A percentile compares a stretch with the other conserved stretches of the same genome.
Evolutionary conservation across 2,888 invertebrate genomes (phyloP).

Genomic region (Brachynemurus nebulosus): DNA sequence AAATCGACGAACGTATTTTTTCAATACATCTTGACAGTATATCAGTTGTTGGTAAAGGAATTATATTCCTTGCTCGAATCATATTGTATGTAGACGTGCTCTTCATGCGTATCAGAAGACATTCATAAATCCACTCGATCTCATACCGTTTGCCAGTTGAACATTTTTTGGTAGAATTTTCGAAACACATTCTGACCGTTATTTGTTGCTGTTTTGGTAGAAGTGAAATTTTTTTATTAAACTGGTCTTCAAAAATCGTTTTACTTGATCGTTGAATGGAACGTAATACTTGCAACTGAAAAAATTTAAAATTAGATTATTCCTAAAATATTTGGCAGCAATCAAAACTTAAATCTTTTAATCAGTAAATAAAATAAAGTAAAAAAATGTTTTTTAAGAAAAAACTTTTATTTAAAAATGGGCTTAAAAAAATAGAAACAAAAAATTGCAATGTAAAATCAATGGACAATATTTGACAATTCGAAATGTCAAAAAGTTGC

Average conservation of each 20-base stretch:
- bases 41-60: conserved; percentile 13
- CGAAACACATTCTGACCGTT: not conserved
- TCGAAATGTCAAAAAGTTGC: too few relatives aligned
- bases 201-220: not conserved
- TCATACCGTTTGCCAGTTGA: not conserved
- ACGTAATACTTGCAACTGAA: too few relatives aligned
- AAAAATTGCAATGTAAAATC: too few relatives aligned
- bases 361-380: too few relatives aligned
- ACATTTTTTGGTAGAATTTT: not conserved
- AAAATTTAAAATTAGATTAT: too few relatives aligned
- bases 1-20: conserved; percentile 12
- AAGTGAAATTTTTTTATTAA: not conserved
- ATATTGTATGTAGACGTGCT: conserved; percentile 14
- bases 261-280: not conserved
- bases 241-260: not conserved
- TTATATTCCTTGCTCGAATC: conserved; percentile 11
- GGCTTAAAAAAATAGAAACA: too few relatives aligned
- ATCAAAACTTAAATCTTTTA: too few relatives aligned
- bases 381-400: too few relatives aligned
- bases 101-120: conserved; percentile 7
- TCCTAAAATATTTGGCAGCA: too few relatives aligned
- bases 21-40: conserved; percentile 14
- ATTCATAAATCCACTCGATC: not conserved
- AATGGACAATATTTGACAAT: too few relatives aligned
- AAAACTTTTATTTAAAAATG: too few relatives aligned